A percentile compares a stretch with the other conserved stretches of the same genome.
These are phyloP conservation scores for Idaea straminata DNA, from an alignment of 2,888 invertebrate species.

Conservation along the genomic window DNA sequence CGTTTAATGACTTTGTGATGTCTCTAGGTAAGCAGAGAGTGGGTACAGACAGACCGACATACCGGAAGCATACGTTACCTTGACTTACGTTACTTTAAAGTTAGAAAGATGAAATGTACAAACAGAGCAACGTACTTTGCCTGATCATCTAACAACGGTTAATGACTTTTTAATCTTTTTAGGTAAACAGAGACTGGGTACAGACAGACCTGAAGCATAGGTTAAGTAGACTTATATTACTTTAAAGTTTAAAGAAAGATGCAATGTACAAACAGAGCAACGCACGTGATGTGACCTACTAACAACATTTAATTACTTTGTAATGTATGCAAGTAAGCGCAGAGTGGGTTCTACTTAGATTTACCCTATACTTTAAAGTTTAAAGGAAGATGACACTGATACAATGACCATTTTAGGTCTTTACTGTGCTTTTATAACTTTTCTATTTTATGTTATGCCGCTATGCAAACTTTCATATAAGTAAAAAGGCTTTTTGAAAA, in stretches of 20 bases:
- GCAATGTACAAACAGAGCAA: slow-evolving; percentile 52
- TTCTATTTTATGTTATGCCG: too few relatives aligned
- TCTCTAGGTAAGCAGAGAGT: slow-evolving; percentile 23
- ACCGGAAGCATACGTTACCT: background rate
- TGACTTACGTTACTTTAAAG: background rate
- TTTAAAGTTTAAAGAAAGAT: background rate
- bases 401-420: too few relatives aligned
- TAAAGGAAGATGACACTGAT: too few relatives aligned
- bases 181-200: slow-evolving; percentile 14
- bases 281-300: slow-evolving; percentile 49
- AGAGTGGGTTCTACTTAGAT: too few relatives aligned
- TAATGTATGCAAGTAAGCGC: slow-evolving; percentile 44
- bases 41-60: slow-evolving; percentile 3
- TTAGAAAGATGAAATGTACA: slow-evolving; percentile 41
- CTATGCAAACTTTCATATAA: too few relatives aligned
- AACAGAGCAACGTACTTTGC: slow-evolving; percentile 53
- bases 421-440: too few relatives aligned
- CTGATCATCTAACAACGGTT: slow-evolving; percentile 44
- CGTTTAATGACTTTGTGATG: slow-evolving; percentile 62
- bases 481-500: too few relatives aligned
- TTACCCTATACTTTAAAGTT: too few relatives aligned
- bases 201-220: background rate
- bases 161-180: slow-evolving; percentile 60
- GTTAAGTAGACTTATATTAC: background rate
- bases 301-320: slow-evolving; percentile 57